phyloP scores from a whole-genome alignment of 2,113 vertebrate species.

The Cyprinodon variegatus region DNA sequence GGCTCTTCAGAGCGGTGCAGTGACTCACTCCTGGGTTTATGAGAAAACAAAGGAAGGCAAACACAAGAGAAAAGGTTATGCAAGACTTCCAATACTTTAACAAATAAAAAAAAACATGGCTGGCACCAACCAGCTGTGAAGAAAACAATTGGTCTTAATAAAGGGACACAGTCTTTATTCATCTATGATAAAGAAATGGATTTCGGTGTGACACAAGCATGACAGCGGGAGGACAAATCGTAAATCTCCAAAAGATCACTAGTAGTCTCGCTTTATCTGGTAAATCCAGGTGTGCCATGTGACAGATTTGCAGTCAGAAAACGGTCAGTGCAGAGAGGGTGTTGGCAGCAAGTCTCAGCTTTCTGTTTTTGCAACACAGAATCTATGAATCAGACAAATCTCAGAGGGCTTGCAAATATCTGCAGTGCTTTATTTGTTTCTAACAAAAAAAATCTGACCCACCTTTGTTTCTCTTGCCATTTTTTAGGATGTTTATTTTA shows the following conservation, averaged over 20 bases:
- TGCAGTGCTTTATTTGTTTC: not conserved
- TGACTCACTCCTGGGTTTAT: constrained; percentile 10
- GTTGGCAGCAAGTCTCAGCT: not conserved
- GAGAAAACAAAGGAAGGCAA: constrained; percentile 3
- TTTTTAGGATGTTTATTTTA: not conserved
- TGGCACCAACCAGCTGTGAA: not conserved
- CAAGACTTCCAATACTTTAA: not conserved
- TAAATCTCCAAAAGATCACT: not conserved
- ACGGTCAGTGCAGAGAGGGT: not conserved
- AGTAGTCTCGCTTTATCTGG: not conserved
- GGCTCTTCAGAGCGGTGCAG: constrained; percentile 3
- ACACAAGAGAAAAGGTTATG: not conserved
- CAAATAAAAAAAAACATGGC: not conserved
- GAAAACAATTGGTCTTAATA: not conserved
- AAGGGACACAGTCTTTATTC: not conserved
- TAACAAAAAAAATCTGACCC: not conserved
- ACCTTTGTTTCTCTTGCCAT: not conserved
- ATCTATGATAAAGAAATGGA: not conserved
- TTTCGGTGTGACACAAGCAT: not conserved
- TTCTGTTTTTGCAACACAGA: not conserved
- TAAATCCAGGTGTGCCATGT: not conserved
- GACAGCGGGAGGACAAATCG: not conserved
- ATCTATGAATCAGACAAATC: not conserved
- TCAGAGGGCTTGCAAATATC: not conserved
- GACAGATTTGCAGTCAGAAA: not conserved